Evolutionary conservation across 2,113 vertebrate genomes (phyloP), one percentile per base, ranked within the genome.

Genomic region (Rhipidura dahli): DNA sequence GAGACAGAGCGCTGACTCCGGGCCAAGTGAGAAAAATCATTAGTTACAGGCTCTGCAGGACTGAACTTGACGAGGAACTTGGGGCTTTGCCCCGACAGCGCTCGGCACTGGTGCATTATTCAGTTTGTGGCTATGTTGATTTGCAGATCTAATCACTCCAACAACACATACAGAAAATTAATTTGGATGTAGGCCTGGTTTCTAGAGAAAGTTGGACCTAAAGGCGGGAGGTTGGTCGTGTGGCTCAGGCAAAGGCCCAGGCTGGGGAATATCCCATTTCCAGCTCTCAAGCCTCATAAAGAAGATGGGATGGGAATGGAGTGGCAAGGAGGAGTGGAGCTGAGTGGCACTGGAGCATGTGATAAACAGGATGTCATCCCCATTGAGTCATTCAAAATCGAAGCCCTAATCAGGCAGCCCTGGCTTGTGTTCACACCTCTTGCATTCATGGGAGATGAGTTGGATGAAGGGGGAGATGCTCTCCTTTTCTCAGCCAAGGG

Each of bases 201-300:
- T 96, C 96, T 93, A 96, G 95, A 97, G 95, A 96, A 96, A 97
- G 93, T 96, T 96, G 94, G 96, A 96, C 94, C 96, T 95, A 84
- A 97, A 96, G 96, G 94, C 90, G 85, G 93, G 96, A 94, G 96
- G 90, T 86, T 93, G 87, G 76, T 95, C 11, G 69, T 88, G 88
- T 90, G 94, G 96, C 94, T 90, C 79, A 92, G 90, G 95, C 64
- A 73, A 95, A 94, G 39, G 59, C 92, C 44, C 45, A 70, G 68
- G 30, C 47, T 63, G 56, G 50, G 57, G 85, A 91, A 80, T 87
- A 93, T 86, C 90, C 90, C 8, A 0, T 94, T 94, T 82, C 47
- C 85, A 86, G 64, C 79, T 92, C 73, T 79, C 53, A 56, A 84
- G 78, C 30, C 33, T 95, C 60, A 40, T 0, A 6, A 68, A 72